phyloP scores from a whole-genome alignment of 2,113 vertebrate species.

The Anolis sagrei region DNA sequence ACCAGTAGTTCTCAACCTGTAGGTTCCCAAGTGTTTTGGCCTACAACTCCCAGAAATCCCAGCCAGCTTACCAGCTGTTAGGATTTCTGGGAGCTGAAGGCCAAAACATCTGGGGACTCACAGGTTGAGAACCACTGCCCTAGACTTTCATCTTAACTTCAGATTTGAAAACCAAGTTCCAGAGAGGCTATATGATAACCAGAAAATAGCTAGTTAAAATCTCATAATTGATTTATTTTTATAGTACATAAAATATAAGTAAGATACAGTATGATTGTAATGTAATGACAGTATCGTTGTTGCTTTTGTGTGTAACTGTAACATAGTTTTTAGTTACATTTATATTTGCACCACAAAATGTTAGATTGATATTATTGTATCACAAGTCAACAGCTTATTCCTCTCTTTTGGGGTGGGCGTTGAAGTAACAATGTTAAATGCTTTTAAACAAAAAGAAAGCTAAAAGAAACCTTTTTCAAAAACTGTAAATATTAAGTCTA shows the following conservation, averaged over 20 bases:
- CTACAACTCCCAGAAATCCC: no score
- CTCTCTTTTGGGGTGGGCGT: not conserved
- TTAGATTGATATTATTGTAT: not conserved
- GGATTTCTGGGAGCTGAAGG: no score
- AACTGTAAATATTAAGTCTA: not conserved
- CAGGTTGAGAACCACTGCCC: no score
- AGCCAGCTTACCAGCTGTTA: no score
- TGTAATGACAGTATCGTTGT: not conserved
- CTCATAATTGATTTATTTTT: not conserved
- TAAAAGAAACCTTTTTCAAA: not conserved
- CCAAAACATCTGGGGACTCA: no score
- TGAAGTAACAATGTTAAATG: no score
- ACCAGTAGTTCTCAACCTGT: no score
- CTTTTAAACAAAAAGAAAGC: no score
- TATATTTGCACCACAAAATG: not conserved
- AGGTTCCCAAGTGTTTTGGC: no score
- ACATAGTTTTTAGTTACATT: not conserved
- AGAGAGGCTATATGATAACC: not conserved
- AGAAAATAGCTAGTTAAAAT: not conserved
- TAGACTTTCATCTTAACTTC: not conserved
- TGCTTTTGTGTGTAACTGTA: not conserved
- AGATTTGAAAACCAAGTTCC: not conserved
- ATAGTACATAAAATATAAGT: not conserved
- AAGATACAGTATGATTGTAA: not conserved
- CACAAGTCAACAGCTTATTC: not conserved